Percentiles rank a stretch among this genome's conserved stretches.
These are phyloP conservation scores for Tetheella fluctuosa DNA, from an alignment of 2,888 invertebrate genomes.

Conservation along the genomic window DNA sequence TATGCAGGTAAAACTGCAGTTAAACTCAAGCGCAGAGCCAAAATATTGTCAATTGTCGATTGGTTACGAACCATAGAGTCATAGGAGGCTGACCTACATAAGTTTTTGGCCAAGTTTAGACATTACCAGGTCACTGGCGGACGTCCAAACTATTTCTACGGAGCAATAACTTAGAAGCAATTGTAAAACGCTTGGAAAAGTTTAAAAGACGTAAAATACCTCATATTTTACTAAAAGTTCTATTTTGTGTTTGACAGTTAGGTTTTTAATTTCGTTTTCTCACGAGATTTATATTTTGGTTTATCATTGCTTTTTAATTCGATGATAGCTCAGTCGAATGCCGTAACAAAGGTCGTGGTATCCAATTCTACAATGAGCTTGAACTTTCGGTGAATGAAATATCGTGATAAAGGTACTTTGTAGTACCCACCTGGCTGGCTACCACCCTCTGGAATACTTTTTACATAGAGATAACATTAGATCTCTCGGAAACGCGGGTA, in stretches of 20 bases:
- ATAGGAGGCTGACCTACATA: background rate
- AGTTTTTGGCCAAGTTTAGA: background rate
- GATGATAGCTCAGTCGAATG: no score
- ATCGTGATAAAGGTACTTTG: no score
- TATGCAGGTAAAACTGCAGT: background rate
- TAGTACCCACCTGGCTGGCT: no score
- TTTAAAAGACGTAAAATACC: background rate
- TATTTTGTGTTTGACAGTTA: background rate
- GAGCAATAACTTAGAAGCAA: background rate
- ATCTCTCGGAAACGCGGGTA: no score
- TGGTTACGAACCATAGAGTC: constrained; percentile 2
- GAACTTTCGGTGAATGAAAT: no score
- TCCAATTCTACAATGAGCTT: no score
- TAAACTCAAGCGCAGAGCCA: background rate
- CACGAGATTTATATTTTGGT: background rate
- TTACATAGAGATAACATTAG: no score
- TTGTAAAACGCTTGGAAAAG: constrained; percentile 1
- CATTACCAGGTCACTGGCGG: background rate
- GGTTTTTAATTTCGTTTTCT: background rate
- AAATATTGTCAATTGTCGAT: background rate
- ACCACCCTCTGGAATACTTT: no score
- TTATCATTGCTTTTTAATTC: no score
- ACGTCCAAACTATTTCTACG: background rate
- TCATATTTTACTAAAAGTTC: background rate
- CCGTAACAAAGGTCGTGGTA: no score